Conservation (phyloP, 2,797 vertebrate species). For the Amphiprion clarkii region DNA sequence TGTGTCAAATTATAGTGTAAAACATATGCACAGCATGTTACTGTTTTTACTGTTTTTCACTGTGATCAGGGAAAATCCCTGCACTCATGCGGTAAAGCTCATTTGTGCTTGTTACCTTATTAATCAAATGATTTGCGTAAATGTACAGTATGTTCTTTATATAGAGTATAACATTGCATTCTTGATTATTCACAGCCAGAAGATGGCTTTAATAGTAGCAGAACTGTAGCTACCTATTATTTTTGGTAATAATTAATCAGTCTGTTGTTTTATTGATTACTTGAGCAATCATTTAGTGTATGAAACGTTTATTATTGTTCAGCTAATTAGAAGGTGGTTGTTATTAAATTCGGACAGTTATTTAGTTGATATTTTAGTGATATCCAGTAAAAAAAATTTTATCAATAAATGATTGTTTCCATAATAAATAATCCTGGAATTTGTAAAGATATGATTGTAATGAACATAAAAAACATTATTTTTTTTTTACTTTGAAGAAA, state of each 20-base stretch:
- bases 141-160: slow-evolving; percentile 3
- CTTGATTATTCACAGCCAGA: no score
- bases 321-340: no score
- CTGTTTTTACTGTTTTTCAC: background rate
- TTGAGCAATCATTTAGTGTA: no score
- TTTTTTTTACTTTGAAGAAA: no score
- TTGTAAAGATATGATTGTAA: no score
- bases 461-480: no score
- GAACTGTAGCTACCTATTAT: background rate
- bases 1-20: background rate
- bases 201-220: background rate
- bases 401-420: no score
- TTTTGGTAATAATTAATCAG: background rate
- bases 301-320: no score
- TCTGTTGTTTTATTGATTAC: background rate
- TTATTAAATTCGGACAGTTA: no score
- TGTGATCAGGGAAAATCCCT: slow-evolving; percentile 5
- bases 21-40: background rate
- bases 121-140: background rate
- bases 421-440: no score
- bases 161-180: background rate
- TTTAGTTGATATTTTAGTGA: no score
- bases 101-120: background rate
- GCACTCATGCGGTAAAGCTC: background rate
- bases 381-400: no score